These are phyloP conservation scores for Oophaga sylvatica DNA, from an alignment of 2,797 vertebrate species.

Conservation along the genomic window DNA sequence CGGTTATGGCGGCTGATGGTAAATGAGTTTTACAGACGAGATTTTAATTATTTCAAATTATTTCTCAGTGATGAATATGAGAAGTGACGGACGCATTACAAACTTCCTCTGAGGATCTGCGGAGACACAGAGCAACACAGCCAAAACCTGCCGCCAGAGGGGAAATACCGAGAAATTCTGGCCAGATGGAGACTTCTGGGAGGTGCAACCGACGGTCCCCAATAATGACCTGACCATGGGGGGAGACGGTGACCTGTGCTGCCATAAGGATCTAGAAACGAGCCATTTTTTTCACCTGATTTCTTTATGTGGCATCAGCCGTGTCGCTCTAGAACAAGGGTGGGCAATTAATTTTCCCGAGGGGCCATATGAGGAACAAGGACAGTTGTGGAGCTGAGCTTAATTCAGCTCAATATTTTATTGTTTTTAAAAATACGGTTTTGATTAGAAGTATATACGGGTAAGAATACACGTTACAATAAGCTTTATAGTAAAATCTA, in stretches of 20 bases:
- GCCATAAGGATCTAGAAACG: background rate
- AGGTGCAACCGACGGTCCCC: background rate
- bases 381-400: no score
- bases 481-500: no score
- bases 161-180: background rate
- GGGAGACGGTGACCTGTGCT: background rate
- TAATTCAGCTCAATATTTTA: no score
- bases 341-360: no score
- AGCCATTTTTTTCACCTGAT: no score
- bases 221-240: background rate
- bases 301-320: no score
- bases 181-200: background rate
- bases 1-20: slow-evolving; percentile 34
- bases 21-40: slow-evolving; percentile 50
- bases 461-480: no score
- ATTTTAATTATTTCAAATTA: slow-evolving; percentile 56
- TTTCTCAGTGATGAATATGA: slow-evolving; percentile 50
- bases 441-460: no score
- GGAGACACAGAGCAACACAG: background rate
- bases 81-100: slow-evolving; percentile 56
- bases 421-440: no score
- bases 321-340: no score
- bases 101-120: slow-evolving; percentile 33
- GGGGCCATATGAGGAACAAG: no score
- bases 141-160: background rate